These are phyloP conservation scores for Macroramphosus scolopax DNA, from an alignment of 2,797 vertebrate species.

Conservation along the genomic window DNA sequence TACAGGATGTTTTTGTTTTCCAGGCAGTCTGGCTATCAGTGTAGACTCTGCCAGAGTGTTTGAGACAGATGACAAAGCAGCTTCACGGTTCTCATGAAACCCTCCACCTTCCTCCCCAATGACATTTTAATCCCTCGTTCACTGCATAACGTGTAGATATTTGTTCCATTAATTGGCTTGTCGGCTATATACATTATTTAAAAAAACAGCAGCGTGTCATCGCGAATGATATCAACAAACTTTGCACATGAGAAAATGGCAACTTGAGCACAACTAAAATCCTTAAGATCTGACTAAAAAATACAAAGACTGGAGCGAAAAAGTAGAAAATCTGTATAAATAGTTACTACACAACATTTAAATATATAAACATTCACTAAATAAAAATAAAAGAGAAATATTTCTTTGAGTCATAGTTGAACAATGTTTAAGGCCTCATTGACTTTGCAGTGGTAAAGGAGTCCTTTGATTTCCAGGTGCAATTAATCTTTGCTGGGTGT, in stretches of 20 bases:
- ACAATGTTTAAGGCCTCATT: conserved; percentile 24
- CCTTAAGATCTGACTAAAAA: conserved; percentile 29
- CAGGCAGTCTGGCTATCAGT: conserved; percentile 60
- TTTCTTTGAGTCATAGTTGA: conserved; percentile 35
- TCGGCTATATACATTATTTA: conserved; percentile 23
- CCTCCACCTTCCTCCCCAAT: conserved; percentile 5
- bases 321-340: conserved; percentile 79
- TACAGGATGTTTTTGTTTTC: conserved; percentile 75
- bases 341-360: conserved; percentile 64
- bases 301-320: conserved; percentile 54
- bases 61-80: conserved; percentile 42
- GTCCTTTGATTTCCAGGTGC: conserved; percentile 37
- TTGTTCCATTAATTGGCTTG: conserved; percentile 2
- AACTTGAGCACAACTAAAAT: conserved; percentile 20
- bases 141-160: conserved; percentile 11
- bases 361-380: conserved; percentile 66
- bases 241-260: conserved; percentile 34
- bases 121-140: conserved; percentile 11
- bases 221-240: conserved; percentile 40
- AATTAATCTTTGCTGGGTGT: conserved; percentile 45
- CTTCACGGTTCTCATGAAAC: conserved; percentile 61
- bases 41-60: conserved; percentile 38
- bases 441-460: conserved; percentile 16
- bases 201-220: conserved; percentile 52
- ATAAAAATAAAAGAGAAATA: conserved; percentile 39